These are phyloP conservation scores for Phymanthus crucifer DNA, from an alignment of 92 coral and sea anemone genomes.

Conservation along the genomic window DNA sequence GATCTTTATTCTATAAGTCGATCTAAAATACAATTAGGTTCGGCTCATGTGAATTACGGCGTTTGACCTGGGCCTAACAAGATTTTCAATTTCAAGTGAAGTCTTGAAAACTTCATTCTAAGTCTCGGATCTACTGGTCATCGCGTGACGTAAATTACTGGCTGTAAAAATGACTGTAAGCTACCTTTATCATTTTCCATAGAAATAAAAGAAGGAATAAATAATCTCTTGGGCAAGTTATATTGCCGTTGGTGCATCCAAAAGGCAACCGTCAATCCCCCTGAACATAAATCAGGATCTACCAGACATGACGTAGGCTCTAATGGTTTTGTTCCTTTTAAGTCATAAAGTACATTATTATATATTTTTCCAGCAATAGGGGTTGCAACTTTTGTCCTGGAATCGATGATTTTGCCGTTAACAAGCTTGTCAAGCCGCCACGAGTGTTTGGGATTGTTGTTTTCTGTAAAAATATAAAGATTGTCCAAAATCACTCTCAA, in stretches of 20 bases:
- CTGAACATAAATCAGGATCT: conserved; percentile 35
- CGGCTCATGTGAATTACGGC: too few species aligned
- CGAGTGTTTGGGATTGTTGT: conserved; percentile 13
- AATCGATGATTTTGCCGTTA: not conserved
- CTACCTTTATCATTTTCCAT: conserved; percentile 9
- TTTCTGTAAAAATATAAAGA: conserved; percentile 14
- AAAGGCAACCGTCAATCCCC: conserved; percentile 25
- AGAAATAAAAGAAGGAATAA: conserved; percentile 4
- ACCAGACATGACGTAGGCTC: conserved; percentile 12
- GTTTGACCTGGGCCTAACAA: too few species aligned
- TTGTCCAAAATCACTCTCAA: not conserved
- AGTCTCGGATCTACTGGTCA: too few species aligned
- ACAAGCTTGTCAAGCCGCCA: conserved; percentile 12
- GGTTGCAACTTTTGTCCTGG: not conserved
- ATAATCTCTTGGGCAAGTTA: not conserved
- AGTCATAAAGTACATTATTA: not conserved
- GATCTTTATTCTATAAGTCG: too few species aligned
- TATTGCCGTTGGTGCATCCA: conserved; percentile 1
- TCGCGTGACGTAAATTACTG: too few species aligned
- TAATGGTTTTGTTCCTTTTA: not conserved
- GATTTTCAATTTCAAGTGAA: too few species aligned
- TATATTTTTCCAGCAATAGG: too few species aligned
- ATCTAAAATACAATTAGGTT: too few species aligned
- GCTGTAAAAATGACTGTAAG: too few species aligned
- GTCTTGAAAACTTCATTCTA: too few species aligned